Conservation (phyloP, 1,140 invertebrate genomes). For the Macrobrachium nipponense region DNA sequence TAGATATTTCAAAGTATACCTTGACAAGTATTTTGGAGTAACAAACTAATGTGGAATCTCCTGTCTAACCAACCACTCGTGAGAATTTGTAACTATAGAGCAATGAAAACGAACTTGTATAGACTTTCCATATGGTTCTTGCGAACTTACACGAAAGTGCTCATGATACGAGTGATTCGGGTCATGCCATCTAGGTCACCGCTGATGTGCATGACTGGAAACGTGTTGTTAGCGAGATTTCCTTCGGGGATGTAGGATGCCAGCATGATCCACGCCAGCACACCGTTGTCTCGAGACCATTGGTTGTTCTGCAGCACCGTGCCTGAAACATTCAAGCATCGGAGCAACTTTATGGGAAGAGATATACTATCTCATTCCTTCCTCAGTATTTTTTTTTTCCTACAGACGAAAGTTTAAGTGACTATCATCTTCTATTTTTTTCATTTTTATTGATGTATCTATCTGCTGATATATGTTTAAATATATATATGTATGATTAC, state of each 20-base stretch:
- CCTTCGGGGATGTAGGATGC: constrained; percentile 48
- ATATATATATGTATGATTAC: too few species aligned
- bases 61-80: not conserved
- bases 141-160: constrained; percentile 22
- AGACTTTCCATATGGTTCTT: too few species aligned
- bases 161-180: constrained; percentile 9
- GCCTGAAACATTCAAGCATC: not conserved
- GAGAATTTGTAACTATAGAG: not conserved
- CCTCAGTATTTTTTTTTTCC: too few species aligned
- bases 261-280: constrained; percentile 41
- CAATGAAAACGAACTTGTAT: too few species aligned
- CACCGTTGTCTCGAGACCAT: constrained; percentile 15
- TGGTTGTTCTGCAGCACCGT: constrained; percentile 29
- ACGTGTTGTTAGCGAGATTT: constrained; percentile 19
- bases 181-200: constrained; percentile 43
- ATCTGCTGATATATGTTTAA: too few species aligned
- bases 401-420: too few species aligned
- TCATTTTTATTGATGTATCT: too few species aligned
- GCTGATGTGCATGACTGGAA: constrained; percentile 51
- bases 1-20: too few species aligned
- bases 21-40: too few species aligned
- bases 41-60: too few species aligned
- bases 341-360: not conserved
- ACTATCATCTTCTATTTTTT: too few species aligned
- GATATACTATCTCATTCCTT: not conserved